These are phyloP conservation scores for Gracilinanus agilis DNA, from an alignment of 2,113 vertebrate species.

Conservation along the genomic window DNA sequence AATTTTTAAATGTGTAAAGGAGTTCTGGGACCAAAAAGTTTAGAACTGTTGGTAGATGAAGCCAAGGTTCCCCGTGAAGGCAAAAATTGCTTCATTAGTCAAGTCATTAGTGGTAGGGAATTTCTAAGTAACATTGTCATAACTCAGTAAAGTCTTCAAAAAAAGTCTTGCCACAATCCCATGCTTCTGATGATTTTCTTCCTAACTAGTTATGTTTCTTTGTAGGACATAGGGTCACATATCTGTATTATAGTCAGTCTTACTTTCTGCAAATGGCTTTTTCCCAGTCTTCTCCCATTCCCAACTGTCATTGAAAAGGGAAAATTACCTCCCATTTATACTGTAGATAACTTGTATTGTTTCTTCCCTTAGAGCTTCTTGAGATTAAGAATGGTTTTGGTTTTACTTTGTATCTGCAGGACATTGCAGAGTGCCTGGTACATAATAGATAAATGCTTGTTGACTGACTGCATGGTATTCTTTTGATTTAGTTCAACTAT, in stretches of 20 bases:
- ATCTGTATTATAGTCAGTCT: neutral
- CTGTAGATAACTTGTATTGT: neutral
- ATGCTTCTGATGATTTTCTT: neutral
- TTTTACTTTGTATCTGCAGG: neutral
- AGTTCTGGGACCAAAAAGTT: neutral
- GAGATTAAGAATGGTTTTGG: neutral
- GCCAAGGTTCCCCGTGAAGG: neutral
- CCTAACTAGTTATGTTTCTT: neutral
- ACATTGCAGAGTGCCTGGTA: neutral
- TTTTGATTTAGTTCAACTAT: neutral
- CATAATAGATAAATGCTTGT: neutral
- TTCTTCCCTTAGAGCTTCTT: neutral
- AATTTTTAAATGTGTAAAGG: neutral
- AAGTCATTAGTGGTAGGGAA: neutral
- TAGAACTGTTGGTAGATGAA: neutral
- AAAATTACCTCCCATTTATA: neutral
- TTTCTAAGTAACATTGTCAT: neutral
- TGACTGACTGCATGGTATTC: neutral
- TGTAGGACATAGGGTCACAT: neutral
- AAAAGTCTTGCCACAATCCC: neutral
- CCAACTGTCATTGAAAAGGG: neutral
- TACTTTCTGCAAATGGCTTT: neutral
- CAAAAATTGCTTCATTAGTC: neutral
- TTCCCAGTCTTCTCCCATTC: neutral
- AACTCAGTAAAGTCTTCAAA: neutral